Evolutionary conservation across 2,888 invertebrate species (phyloP).

Genomic region (Diogma glabrata): DNA sequence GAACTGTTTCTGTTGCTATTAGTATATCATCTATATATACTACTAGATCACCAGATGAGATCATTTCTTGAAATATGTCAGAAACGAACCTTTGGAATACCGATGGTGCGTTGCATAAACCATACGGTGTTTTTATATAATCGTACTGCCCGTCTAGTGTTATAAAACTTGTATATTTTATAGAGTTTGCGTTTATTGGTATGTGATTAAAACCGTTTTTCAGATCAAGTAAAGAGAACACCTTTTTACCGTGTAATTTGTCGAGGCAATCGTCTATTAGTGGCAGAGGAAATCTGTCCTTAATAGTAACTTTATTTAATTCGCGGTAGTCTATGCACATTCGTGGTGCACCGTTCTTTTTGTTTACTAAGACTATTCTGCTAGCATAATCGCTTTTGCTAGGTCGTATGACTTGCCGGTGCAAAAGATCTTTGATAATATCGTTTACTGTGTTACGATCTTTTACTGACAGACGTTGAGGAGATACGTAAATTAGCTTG

Average conservation of each 20-base stretch:
- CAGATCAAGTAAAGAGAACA: background rate
- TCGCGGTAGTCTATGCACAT: background rate
- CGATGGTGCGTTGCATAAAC: no score
- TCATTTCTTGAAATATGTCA: no score
- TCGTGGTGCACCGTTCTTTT: background rate
- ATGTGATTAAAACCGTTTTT: no score
- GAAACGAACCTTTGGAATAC: background rate
- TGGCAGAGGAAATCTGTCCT: background rate
- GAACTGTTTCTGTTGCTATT: no score
- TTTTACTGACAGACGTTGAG: background rate
- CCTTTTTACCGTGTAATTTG: no score
- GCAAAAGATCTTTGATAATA: background rate
- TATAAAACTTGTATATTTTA: no score
- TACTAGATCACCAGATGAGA: background rate
- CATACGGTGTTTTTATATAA: no score
- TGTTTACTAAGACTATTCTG: background rate
- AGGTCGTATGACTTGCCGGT: background rate
- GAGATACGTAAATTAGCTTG: background rate
- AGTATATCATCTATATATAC: background rate
- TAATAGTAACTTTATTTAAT: no score
- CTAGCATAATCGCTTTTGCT: background rate
- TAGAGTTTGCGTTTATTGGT: no score
- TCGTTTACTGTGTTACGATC: no score
- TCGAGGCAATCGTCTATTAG: background rate
- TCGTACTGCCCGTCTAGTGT: no score